Evolutionary conservation across 92 coral and sea anemone genomes (phyloP).

Genomic region (Phenganax marumi): DNA sequence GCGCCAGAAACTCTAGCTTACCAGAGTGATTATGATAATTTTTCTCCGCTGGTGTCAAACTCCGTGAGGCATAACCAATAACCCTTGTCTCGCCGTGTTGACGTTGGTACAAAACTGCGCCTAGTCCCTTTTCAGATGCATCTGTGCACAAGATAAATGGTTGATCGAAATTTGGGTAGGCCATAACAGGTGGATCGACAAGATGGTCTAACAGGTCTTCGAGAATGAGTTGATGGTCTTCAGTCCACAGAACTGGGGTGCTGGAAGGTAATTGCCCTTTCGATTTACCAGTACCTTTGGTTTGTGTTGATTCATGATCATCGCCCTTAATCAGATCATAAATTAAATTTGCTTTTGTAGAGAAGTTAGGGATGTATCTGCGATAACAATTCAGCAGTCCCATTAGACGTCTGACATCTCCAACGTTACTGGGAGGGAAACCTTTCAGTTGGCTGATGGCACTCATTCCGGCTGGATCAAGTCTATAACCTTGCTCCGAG

Average conservation of each 20-base stretch:
- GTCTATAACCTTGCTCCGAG: conserved; percentile 48
- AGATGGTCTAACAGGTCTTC: conserved; percentile 12
- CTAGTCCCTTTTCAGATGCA: conserved; percentile 28
- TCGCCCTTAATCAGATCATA: conserved; percentile 53
- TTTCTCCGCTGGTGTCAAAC: conserved; percentile 46
- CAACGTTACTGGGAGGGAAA: conserved; percentile 54
- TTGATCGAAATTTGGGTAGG: conserved; percentile 21
- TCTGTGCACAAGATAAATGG: conserved; percentile 35
- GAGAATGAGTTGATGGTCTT: conserved; percentile 52
- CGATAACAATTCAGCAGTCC: conserved; percentile 62
- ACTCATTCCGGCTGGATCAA: conserved; percentile 57
- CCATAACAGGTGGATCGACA: conserved; percentile 31
- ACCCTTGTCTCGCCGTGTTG: conserved; percentile 42
- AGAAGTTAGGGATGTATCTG: conserved; percentile 56
- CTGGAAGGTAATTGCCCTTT: conserved; percentile 54
- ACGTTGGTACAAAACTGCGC: conserved; percentile 27
- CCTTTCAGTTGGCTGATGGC: conserved; percentile 49
- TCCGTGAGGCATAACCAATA: conserved; percentile 55
- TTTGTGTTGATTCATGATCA: background rate
- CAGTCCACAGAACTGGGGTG: conserved; percentile 56
- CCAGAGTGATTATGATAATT: conserved; percentile 56
- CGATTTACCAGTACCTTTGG: background rate
- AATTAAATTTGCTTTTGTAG: conserved; percentile 46
- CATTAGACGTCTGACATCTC: conserved; percentile 55
- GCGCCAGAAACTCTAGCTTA: conserved; percentile 46